Evolutionary conservation across 2,797 vertebrate genomes (phyloP).

Genomic region (Microctenopoma stevenorrisi): DNA sequence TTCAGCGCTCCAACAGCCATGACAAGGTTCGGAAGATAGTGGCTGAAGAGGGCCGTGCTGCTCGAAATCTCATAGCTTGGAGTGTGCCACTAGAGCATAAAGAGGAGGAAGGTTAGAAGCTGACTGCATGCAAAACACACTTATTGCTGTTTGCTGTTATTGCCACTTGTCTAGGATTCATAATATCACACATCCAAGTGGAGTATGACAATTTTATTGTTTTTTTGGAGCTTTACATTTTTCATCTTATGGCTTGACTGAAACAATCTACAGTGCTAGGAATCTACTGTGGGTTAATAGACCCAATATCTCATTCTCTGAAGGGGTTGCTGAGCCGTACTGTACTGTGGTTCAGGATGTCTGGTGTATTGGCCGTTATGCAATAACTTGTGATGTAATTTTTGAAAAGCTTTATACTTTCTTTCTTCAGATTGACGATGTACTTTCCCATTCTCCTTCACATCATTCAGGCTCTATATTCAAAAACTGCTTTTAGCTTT

Average conservation of each 20-base stretch:
- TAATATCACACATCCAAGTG: background rate
- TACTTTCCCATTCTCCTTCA: constrained; percentile 5
- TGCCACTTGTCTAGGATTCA: background rate
- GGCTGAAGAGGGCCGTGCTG: constrained; percentile 96
- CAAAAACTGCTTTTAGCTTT: constrained; percentile 3
- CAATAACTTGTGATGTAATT: background rate
- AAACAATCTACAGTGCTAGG: background rate
- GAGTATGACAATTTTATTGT: background rate
- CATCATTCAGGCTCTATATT: constrained; percentile 3
- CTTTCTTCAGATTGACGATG: background rate
- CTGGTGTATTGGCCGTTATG: constrained; percentile 4
- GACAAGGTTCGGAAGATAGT: constrained; percentile 98
- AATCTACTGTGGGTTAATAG: background rate
- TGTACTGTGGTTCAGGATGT: background rate
- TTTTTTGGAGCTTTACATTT: constrained; percentile 6
- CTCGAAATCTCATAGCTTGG: constrained; percentile 97
- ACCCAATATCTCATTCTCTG: no score
- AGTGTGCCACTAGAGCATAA: constrained; percentile 95
- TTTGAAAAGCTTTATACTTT: background rate
- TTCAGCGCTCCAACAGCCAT: constrained; percentile 97
- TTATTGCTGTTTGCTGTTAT: constrained; percentile 1
- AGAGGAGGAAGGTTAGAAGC: constrained; percentile 91
- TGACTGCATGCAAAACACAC: constrained; percentile 25
- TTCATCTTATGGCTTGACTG: constrained; percentile 4
- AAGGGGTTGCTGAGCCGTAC: background rate